Evolutionary conservation across 2,797 vertebrate genomes (phyloP), one percentile per base, ranked within the genome.

Genomic region (Rousettus madagascariensis): DNA sequence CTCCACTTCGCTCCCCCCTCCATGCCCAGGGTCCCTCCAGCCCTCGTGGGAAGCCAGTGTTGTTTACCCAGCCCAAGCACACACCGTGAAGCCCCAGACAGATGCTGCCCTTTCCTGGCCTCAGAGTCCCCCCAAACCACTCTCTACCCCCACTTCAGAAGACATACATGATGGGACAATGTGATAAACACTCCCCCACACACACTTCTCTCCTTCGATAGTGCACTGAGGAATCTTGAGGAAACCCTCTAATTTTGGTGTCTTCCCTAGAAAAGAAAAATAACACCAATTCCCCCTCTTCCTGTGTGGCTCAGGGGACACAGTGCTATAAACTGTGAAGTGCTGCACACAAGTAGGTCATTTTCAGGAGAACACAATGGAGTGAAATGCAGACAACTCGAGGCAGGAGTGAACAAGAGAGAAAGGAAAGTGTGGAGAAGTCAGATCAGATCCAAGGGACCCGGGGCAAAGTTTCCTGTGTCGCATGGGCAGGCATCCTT

Each of bases 41-140:
- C 57, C 36, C 84, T 85, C 41, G 19, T 28, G 90, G 87, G 93
- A 95, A 97, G 93, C 61, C 80, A 0, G 22, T 7, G 36, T 83
- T 91, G 87, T 90, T 96, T 90, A 83, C 57, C 61, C 71, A 88
- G 77, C 69, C 83, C 26, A 6, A 43, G 93, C 38, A 17, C 87
- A 72, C 38, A 57, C 66, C 28, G 8, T 46, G 85, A 83, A 36
- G 65, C 65, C 74, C 19, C 2, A 0, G 85, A 57, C 9, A 1
- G 24, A 89, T 22, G 24, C 84, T 51, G 91, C 61, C 89, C 69
- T 87, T 94, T 86, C 78, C 49, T 1, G 19, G 53, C 49, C 68
- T 78, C 6, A 0, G 2, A 51, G 51, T 36, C 15, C 65, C 65
- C 13, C 30, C 22, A 2, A 1, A 19, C 59, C 36, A 12, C 6